These are phyloP conservation scores for Zaprionus ornatus DNA, from an alignment of 1,140 invertebrate genomes.

Conservation along the genomic window DNA sequence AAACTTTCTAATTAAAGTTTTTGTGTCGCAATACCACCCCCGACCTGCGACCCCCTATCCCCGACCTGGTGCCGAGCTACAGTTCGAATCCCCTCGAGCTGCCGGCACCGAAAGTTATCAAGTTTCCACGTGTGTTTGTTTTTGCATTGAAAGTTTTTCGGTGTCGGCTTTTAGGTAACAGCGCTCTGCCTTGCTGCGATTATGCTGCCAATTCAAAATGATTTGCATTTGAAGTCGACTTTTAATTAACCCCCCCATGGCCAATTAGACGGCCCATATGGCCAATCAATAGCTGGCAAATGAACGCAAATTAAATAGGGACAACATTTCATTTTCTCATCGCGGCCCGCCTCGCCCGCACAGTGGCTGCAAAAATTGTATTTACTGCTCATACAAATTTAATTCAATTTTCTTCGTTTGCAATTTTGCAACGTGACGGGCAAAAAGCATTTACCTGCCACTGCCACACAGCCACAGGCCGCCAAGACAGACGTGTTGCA, in stretches of 20 bases:
- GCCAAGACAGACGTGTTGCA: slow-evolving; percentile 1
- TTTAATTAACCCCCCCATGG: slow-evolving; percentile 64
- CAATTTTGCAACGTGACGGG: slow-evolving; percentile 38
- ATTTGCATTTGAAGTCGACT: slow-evolving; percentile 54
- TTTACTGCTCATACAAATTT: slow-evolving; percentile 41
- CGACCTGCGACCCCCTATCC: not conserved
- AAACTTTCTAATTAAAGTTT: slow-evolving; percentile 80
- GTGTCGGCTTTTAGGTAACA: slow-evolving; percentile 71
- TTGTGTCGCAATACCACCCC: slow-evolving; percentile 29
- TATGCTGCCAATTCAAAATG: slow-evolving; percentile 48
- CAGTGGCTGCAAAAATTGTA: slow-evolving; percentile 25
- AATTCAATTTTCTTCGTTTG: slow-evolving; percentile 41
- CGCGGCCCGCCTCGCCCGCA: not conserved
- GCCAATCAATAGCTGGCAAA: slow-evolving; percentile 47
- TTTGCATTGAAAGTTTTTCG: slow-evolving; percentile 55
- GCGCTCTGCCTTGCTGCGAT: slow-evolving; percentile 56
- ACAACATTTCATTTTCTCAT: slow-evolving; percentile 13
- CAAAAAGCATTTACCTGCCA: slow-evolving; percentile 12
- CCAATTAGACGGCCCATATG: slow-evolving; percentile 47
- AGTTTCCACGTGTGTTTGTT: slow-evolving; percentile 71
- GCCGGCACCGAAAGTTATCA: slow-evolving; percentile 65
- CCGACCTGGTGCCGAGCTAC: not conserved
- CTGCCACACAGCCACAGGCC: not conserved
- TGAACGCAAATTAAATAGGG: slow-evolving; percentile 31
- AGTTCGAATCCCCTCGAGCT: not conserved